Evolutionary conservation across 1,140 invertebrate genomes (phyloP), one percentile per base, ranked within the genome.

Genomic region (Mactra quadrangularis): DNA sequence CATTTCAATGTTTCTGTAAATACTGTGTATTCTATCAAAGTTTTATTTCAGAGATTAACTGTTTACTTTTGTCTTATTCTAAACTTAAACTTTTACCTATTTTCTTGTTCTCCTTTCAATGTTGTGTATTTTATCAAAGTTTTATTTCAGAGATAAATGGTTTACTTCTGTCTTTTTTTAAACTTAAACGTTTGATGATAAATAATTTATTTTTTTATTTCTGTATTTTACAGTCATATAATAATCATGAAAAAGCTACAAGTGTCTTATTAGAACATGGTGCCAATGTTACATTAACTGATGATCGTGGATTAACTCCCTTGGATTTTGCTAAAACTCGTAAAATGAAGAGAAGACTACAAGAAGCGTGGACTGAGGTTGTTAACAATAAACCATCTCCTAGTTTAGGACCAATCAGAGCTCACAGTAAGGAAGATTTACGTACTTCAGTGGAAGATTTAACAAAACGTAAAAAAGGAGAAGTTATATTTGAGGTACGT

Each of bases 401-500:
- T n/a, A 86, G 77, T 50, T 85, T 91, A 50, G 88, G 85, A 22
- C 90, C 90, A 19, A 83, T 91, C 7, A 79, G 83, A 55, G 71
- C 85, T 9, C 85, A 81, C 13, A 89, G 82, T 71, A 50, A 87
- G 31, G 88, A 90, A 33, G 85, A 86, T n/a, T 71, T 77, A 3
- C 71, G 85, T 13, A 33, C 83, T 1, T 89, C 87, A 7, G 29
- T 84, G 15, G 87, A 87, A 22, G 84, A 86, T 27, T 45, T 74
- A 27, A 81, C 82, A 0, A 85, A 78, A 45, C 84, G 79, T 64
- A 83, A 70, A 38, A 85, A 87, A 83, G 88, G 88, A 77, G 89
- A 90, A 85, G 90, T 91, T 19, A 89, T 91, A 52, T 90, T 91
- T 88, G 90, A 91, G 81, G 90, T 91, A 85, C 88, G 45, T n/a